These are phyloP conservation scores for Origma solitaria DNA, from an alignment of 2,113 vertebrate genomes.

Conservation along the genomic window DNA sequence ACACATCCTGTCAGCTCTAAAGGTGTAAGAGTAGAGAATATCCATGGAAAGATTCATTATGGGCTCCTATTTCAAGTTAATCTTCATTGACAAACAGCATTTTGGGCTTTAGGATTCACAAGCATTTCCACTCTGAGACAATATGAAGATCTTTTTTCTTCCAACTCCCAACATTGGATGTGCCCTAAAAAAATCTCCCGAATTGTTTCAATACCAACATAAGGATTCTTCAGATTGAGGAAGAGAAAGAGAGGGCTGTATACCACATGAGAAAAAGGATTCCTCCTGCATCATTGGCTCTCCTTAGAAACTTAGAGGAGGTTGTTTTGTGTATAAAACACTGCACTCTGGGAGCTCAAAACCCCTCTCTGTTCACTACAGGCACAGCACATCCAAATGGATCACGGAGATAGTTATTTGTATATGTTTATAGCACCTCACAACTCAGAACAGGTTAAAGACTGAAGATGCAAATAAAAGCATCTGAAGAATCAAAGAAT, in stretches of 20 bases:
- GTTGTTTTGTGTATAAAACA: not conserved
- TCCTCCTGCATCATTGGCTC: not conserved
- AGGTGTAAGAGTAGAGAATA: not conserved
- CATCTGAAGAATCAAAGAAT: not conserved
- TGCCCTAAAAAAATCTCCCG: not conserved
- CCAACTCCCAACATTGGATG: not conserved
- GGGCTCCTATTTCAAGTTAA: not conserved
- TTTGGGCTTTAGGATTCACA: not conserved
- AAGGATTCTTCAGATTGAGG: not conserved
- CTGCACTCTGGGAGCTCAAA: not conserved
- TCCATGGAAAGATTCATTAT: not conserved
- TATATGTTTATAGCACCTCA: not conserved
- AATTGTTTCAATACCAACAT: not conserved
- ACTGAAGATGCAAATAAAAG: not conserved
- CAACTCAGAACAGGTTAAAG: not conserved
- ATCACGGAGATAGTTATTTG: not conserved
- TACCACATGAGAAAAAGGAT: not conserved
- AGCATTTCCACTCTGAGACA: not conserved
- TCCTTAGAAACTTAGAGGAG: not conserved
- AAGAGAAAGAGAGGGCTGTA: not conserved
- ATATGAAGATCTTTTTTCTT: not conserved
- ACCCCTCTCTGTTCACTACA: not conserved
- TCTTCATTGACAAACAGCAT: not conserved
- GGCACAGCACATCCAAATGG: not conserved
- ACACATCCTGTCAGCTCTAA: not conserved